Conservation (phyloP, 2,888 invertebrate species). For the Poecilus cupreus region DNA sequence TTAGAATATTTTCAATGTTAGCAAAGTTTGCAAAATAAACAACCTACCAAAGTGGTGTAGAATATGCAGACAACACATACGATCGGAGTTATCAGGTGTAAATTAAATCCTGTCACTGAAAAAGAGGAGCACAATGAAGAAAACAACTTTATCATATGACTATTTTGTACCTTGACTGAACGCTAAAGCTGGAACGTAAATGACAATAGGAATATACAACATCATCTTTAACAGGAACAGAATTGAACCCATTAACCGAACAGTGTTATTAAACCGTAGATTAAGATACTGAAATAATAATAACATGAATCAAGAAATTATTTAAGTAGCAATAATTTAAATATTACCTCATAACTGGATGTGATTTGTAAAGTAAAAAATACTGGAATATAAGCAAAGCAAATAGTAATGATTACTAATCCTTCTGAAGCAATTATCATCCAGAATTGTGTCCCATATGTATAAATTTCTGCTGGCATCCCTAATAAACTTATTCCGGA, state of each 20-base stretch:
- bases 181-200: slow-evolving; percentile 91
- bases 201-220: slow-evolving; percentile 87
- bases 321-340: background rate
- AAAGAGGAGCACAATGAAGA: slow-evolving; percentile 63
- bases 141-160: background rate
- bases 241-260: slow-evolving; percentile 80
- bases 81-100: slow-evolving; percentile 86
- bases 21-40: slow-evolving; percentile 11
- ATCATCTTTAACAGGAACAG: slow-evolving; percentile 85
- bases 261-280: slow-evolving; percentile 80
- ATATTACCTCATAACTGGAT: slow-evolving; percentile 82
- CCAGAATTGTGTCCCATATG: slow-evolving; percentile 84
- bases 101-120: slow-evolving; percentile 87
- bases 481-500: slow-evolving; percentile 84
- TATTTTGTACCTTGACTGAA: slow-evolving; percentile 82
- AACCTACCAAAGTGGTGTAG: slow-evolving; percentile 90
- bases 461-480: slow-evolving; percentile 85
- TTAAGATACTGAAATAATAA: slow-evolving; percentile 79
- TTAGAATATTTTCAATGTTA: slow-evolving; percentile 37
- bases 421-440: slow-evolving; percentile 79
- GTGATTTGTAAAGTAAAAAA: slow-evolving; percentile 84
- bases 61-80: slow-evolving; percentile 93
- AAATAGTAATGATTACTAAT: slow-evolving; percentile 81
- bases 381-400: slow-evolving; percentile 81
- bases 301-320: slow-evolving; percentile 31